These are phyloP conservation scores for Pyrrhia umbra DNA, from an alignment of 2,888 invertebrate species.

Conservation along the genomic window DNA sequence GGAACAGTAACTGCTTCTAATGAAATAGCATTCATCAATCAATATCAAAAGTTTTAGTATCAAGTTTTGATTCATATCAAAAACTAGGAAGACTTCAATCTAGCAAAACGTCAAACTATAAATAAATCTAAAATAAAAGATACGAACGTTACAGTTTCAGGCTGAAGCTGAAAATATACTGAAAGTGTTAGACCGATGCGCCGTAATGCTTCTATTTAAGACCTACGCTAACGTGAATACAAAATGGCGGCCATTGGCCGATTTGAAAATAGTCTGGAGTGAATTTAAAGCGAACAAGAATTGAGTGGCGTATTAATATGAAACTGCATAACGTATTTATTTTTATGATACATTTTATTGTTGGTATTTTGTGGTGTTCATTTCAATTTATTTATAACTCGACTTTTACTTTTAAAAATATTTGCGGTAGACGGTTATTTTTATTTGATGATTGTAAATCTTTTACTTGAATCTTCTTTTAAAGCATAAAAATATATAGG, in stretches of 20 bases:
- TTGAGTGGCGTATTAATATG: neutral
- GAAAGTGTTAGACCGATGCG: conserved; percentile 33
- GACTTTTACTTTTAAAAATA: too few relatives aligned
- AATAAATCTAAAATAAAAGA: neutral
- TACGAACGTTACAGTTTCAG: neutral
- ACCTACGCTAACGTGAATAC: conserved; percentile 44
- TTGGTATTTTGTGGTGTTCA: neutral
- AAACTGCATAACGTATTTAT: neutral
- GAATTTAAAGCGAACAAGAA: conserved; percentile 2
- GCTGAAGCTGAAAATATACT: conserved; percentile 35
- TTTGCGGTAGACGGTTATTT: too few relatives aligned
- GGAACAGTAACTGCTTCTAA: too few relatives aligned
- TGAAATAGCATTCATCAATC: too few relatives aligned
- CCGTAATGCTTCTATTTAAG: conserved; percentile 45
- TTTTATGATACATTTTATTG: neutral
- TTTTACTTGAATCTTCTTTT: too few relatives aligned
- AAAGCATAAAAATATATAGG: too few relatives aligned
- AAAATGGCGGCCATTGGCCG: conserved; percentile 30
- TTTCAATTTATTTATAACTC: neutral
- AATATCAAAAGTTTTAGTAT: neutral
- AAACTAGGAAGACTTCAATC: neutral
- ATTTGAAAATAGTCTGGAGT: conserved; percentile 6
- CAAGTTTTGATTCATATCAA: neutral
- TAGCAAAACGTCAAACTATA: neutral
- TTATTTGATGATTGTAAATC: too few relatives aligned